Evolutionary conservation across 2,888 invertebrate genomes (phyloP).

Genomic region (Onchidella celtica): DNA sequence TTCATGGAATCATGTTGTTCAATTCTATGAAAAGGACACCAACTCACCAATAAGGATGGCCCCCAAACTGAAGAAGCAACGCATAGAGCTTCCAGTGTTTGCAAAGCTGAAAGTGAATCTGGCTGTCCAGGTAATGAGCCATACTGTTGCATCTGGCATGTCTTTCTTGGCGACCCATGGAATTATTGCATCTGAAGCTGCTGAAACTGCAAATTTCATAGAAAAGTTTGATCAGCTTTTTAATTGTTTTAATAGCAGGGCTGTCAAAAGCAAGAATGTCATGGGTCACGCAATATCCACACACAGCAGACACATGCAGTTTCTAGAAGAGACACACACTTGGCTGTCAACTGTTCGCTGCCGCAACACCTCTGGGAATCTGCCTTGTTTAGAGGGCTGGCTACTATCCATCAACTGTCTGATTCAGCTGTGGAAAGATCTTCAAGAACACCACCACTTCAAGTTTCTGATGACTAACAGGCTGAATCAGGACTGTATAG

Average conservation of each 20-base stretch:
- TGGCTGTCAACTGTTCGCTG: background rate
- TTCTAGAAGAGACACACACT: background rate
- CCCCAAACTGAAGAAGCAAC: background rate
- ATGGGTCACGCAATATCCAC: background rate
- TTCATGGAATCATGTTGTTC: background rate
- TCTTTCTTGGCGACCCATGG: background rate
- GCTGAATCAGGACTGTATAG: background rate
- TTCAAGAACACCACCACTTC: background rate
- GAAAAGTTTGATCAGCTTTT: background rate
- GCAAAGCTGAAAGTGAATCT: background rate
- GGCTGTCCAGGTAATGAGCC: conserved; percentile 18
- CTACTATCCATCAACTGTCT: background rate
- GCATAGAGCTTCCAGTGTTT: conserved; percentile 1
- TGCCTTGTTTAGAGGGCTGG: conserved; percentile 25
- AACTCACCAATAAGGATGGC: background rate
- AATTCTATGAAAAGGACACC: conserved; percentile 10
- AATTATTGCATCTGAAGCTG: background rate
- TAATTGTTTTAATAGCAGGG: background rate
- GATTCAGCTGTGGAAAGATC: background rate
- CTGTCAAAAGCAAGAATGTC: background rate
- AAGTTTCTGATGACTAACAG: conserved; percentile 3
- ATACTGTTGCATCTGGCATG: conserved; percentile 14
- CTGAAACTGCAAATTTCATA: background rate
- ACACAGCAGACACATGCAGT: background rate
- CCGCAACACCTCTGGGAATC: background rate